phyloP scores from a whole-genome alignment of 2,888 invertebrate species.

The Drosophila pseudotalamancana region DNA sequence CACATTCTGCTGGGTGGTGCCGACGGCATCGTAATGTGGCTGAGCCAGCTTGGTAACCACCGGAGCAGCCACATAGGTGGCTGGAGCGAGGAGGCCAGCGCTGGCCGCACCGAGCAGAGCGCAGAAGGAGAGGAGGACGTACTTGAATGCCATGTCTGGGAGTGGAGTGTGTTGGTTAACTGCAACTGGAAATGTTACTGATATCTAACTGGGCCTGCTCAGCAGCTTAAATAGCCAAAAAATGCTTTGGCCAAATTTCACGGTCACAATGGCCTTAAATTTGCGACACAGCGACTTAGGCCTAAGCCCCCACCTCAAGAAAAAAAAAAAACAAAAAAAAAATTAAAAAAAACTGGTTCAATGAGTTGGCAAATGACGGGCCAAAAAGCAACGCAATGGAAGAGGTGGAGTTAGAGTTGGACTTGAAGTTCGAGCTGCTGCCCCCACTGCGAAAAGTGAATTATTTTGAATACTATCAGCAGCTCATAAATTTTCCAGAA shows the following conservation, averaged over 20 bases:
- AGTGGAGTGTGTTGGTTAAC: conserved; percentile 33
- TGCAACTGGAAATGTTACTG: conserved; percentile 56
- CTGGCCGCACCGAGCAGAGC: conserved; percentile 87
- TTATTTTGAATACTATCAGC: conserved; percentile 75
- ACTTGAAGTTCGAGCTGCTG: background rate
- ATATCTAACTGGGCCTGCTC: conserved; percentile 43
- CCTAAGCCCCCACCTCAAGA: conserved; percentile 47
- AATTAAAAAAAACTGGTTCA: conserved; percentile 70
- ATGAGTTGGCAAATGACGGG: conserved; percentile 40
- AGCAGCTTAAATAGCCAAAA: conserved; percentile 59
- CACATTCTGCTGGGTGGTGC: conserved; percentile 86
- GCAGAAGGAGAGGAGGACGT: conserved; percentile 85
- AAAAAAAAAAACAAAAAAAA: too few species aligned
- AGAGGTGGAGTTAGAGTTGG: conserved; percentile 16
- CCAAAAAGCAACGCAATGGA: background rate
- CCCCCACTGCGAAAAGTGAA: conserved; percentile 42
- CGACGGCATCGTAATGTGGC: conserved; percentile 78
- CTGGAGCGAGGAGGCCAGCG: conserved; percentile 85
- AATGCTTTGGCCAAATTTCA: conserved; percentile 47
- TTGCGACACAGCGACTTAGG: conserved; percentile 68
- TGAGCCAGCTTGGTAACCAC: conserved; percentile 78
- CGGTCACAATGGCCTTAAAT: conserved; percentile 41
- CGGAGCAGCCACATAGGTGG: conserved; percentile 62
- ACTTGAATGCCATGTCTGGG: conserved; percentile 83
- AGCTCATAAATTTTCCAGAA: conserved; percentile 70